phyloP scores from a whole-genome alignment of 2,888 invertebrate species.

The Himalopsyche anomala region DNA sequence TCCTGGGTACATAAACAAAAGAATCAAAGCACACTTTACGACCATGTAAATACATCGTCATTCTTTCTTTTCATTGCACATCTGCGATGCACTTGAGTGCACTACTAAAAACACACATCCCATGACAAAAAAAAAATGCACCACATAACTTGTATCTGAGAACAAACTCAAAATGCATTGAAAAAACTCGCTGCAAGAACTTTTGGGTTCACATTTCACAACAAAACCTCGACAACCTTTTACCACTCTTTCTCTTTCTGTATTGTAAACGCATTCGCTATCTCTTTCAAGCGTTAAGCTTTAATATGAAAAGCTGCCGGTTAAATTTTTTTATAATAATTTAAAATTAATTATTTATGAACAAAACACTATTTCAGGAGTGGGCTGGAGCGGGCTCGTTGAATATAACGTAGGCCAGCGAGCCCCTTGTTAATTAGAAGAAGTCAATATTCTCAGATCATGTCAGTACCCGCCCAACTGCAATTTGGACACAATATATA shows the following conservation, averaged over 20 bases:
- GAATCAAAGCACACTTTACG: constrained; percentile 15
- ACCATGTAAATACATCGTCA: constrained; percentile 1
- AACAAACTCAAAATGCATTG: constrained; percentile 4
- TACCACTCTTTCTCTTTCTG: background rate
- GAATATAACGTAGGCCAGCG: no score
- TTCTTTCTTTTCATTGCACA: constrained; percentile 29
- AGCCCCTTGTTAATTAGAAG: no score
- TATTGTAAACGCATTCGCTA: background rate
- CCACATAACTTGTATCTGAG: background rate
- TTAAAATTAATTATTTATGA: no score
- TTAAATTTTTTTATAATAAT: no score
- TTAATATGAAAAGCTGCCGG: background rate
- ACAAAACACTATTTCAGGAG: no score
- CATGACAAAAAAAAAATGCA: constrained; percentile 43
- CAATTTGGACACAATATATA: no score
- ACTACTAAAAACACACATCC: constrained; percentile 24
- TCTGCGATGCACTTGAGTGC: constrained; percentile 50
- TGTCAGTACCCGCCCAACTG: no score
- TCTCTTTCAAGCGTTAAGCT: constrained; percentile 11
- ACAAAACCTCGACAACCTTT: background rate
- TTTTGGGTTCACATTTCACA: background rate
- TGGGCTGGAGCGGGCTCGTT: no score
- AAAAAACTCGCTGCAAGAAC: background rate
- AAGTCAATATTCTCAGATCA: no score
- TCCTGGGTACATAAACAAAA: background rate